A percentile compares a stretch with the other conserved stretches of the same genome.
Conservation (phyloP, 2,888 invertebrate genomes). For the Platycnemis pennipes region DNA sequence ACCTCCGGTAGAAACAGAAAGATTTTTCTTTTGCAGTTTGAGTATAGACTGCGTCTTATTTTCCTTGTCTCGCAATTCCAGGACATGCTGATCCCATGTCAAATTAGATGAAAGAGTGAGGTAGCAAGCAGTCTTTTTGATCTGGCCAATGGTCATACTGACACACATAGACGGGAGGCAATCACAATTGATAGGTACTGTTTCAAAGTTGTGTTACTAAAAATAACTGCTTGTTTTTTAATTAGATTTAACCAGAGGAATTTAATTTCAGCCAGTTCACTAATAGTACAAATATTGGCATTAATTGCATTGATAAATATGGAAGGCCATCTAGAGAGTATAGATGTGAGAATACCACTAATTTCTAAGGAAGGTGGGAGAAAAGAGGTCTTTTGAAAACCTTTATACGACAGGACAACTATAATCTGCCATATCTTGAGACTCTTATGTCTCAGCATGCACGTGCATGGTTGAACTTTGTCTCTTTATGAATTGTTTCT, state of each 20-base stretch:
- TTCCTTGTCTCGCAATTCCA: not conserved
- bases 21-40: not conserved
- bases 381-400: no score
- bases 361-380: no score
- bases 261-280: not conserved
- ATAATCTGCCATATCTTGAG: no score
- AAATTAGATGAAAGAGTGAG: not conserved
- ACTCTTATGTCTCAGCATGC: no score
- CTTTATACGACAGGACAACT: no score
- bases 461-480: no score
- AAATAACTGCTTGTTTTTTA: not conserved
- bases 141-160: not conserved
- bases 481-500: no score
- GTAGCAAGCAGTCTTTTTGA: not conserved
- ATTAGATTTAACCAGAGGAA: not conserved
- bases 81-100: not conserved
- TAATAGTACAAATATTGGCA: not conserved
- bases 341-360: no score
- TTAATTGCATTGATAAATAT: not conserved
- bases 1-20: not conserved
- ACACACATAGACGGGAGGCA: not conserved
- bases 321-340: not conserved
- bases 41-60: not conserved
- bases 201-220: not conserved
- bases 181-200: not conserved